Evolutionary conservation across 2,888 invertebrate genomes (phyloP), one percentile per base, ranked within the genome.

Genomic region (Silvanus unidentatus): DNA sequence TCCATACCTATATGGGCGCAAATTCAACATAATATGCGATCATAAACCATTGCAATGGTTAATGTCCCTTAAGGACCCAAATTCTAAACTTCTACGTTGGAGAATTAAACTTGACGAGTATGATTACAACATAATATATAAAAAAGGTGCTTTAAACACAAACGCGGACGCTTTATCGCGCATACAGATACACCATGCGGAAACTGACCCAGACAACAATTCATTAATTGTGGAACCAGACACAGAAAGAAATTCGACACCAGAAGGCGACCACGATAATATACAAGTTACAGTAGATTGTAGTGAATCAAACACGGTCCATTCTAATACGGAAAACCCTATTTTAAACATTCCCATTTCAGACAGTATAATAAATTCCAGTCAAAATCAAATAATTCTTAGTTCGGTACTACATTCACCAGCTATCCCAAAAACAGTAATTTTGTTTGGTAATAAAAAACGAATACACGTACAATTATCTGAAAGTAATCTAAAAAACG

Each of bases 11-110:
- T 47, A 32, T 16, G 43, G 36, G 11, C n/a, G 30, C 12, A 39
- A 43, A 37, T 51, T 49, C 16, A 45, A 32, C 13, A 32, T 32
- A 5, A 32, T 12, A 3, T 54, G 51, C 2, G 55, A 58, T 35
- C 59, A 57, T 29, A 54, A 49, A 42, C 54, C 53, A 2, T 38
- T 58, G 14, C 44, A 53, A 34, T 57, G 57, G 55, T 15, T 55
- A 5, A 48, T 47, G 35, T 47, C 43, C 2, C 14, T 53, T 4
- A 52, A 53, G 44, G 46, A 52, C 42, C 48, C 50, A 12, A 52
- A 48, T 36, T 50, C 46, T 12, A 40, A 44, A 37, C 36, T 52
- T 30, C 38, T 49, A 2, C 40, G 52, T 1, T 52, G 47, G 47
- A 15, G 40, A 2, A 27, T 50, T 1, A 44, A 47, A 38, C 39